Evolutionary conservation across 2,113 vertebrate genomes (phyloP).

Genomic region (Lichenostomus cassidix): DNA sequence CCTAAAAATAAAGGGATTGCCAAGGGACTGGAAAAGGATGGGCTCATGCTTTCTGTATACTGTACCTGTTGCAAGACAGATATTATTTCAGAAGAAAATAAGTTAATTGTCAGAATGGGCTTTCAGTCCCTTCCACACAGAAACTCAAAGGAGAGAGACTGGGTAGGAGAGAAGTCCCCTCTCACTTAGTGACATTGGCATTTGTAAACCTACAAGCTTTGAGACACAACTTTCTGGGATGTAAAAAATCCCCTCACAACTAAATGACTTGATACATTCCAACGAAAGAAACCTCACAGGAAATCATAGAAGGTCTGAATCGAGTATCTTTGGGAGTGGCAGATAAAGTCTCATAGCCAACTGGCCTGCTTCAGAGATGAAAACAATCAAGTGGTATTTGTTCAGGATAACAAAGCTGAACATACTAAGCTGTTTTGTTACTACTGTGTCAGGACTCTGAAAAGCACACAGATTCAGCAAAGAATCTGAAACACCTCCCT

Average conservation of each 20-base stretch:
- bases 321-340: accelerated
- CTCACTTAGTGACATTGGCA: not conserved
- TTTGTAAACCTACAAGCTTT: not conserved
- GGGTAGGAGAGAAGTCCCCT: not conserved
- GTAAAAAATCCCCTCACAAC: not conserved
- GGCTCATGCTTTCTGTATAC: slow-evolving; percentile 90
- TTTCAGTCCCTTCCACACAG: not conserved
- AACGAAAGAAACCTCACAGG: not conserved
- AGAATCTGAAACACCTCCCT: not conserved
- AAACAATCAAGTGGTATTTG: not conserved
- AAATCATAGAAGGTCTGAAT: not conserved
- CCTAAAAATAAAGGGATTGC: slow-evolving; percentile 92
- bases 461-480: not conserved
- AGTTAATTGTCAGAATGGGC: not conserved
- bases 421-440: not conserved
- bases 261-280: not conserved
- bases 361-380: not conserved
- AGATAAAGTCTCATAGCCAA: not conserved
- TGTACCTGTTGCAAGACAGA: slow-evolving; percentile 77
- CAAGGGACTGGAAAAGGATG: slow-evolving; percentile 92
- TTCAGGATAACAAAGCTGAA: not conserved
- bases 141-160: not conserved
- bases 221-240: not conserved
- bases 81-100: not conserved
- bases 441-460: not conserved